A percentile compares a stretch with the other conserved stretches of the same genome.
Evolutionary conservation across 2,113 vertebrate species (phyloP).

Genomic region (Maccullochella peelii): DNA sequence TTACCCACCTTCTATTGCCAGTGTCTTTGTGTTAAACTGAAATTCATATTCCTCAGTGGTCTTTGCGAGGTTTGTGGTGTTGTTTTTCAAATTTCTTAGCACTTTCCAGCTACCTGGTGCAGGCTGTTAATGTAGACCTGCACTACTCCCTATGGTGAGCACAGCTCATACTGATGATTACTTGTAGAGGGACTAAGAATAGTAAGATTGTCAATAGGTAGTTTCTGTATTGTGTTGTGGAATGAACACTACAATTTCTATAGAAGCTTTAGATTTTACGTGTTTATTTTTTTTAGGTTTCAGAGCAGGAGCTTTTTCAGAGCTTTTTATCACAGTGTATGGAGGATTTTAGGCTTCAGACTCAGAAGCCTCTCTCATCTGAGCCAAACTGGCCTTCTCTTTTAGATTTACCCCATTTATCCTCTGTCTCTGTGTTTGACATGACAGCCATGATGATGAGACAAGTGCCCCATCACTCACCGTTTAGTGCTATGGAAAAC

Average conservation of each 20-base stretch:
- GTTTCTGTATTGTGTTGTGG: not conserved
- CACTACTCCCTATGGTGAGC: not conserved
- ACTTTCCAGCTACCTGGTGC: no score
- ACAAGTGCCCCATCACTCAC: conserved; percentile 71
- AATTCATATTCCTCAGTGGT: not conserved
- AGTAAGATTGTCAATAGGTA: not conserved
- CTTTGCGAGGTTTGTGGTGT: not conserved
- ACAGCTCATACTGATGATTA: not conserved
- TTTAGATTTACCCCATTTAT: conserved; percentile 67
- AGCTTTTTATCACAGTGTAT: not conserved
- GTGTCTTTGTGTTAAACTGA: not conserved
- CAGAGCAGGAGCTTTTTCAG: not conserved
- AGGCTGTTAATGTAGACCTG: not conserved
- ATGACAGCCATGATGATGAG: conserved; percentile 73
- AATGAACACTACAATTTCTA: not conserved
- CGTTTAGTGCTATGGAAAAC: conserved; percentile 17
- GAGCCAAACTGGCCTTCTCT: conserved; percentile 46
- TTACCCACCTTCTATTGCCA: not conserved
- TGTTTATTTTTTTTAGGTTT: not conserved
- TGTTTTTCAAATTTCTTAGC: not conserved
- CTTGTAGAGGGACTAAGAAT: not conserved
- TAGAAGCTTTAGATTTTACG: not conserved
- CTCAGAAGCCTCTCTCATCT: not conserved
- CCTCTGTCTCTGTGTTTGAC: conserved; percentile 54
- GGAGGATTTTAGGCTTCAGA: conserved; percentile 3